phyloP scores from a whole-genome alignment of 2,888 invertebrate genomes.

The Thalpophila matura region DNA sequence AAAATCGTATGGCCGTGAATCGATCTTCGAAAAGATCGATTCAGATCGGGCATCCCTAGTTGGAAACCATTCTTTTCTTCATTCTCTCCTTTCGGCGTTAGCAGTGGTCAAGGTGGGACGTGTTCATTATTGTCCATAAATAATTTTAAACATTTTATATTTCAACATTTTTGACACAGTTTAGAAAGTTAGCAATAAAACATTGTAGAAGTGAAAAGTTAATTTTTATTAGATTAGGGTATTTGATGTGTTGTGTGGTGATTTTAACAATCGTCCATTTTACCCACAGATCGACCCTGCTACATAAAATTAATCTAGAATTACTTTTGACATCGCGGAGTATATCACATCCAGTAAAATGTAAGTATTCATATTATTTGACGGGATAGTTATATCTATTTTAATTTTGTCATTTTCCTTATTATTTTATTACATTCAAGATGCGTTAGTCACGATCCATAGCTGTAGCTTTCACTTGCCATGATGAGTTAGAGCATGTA shows the following conservation, averaged over 20 bases:
- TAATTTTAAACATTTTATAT: background rate
- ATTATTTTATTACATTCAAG: background rate
- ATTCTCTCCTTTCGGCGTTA: constrained; percentile 65
- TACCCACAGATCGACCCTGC: constrained; percentile 85
- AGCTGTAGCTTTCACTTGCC: too few relatives aligned
- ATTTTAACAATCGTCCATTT: constrained; percentile 61
- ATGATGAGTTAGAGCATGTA: too few relatives aligned
- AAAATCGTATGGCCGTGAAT: too few relatives aligned
- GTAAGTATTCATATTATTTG: constrained; percentile 75
- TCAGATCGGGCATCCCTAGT: too few relatives aligned
- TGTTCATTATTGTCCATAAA: constrained; percentile 48
- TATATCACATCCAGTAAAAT: constrained; percentile 69
- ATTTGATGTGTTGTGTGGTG: constrained; percentile 5
- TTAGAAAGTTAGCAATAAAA: background rate
- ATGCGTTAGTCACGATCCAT: too few relatives aligned
- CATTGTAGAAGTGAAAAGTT: background rate
- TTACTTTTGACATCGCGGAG: constrained; percentile 75
- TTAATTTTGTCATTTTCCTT: constrained; percentile 5
- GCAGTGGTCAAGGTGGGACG: constrained; percentile 89
- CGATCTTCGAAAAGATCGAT: too few relatives aligned
- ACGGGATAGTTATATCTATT: background rate
- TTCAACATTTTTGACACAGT: background rate
- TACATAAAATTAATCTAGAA: constrained; percentile 70
- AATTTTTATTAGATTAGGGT: background rate
- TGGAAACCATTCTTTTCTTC: background rate